phyloP scores from a whole-genome alignment of 2,888 invertebrate species.

The Drosophila yooni region DNA sequence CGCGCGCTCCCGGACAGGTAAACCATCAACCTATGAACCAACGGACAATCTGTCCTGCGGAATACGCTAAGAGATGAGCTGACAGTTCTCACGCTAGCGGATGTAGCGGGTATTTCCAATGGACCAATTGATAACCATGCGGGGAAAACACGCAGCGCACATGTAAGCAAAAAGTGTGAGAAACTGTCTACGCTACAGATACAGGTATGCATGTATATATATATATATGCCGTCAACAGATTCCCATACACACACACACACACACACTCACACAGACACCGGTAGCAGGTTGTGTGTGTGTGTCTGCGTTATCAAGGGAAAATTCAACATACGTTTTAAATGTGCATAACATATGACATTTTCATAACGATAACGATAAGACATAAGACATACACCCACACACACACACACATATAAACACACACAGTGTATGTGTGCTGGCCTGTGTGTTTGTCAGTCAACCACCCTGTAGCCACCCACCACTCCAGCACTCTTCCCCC shows the following conservation, averaged over 20 bases:
- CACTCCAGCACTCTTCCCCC: conserved; percentile 1
- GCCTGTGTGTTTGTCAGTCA: conserved; percentile 24
- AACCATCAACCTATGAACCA: background rate
- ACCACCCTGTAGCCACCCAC: conserved; percentile 10
- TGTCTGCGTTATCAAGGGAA: conserved; percentile 64
- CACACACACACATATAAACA: background rate
- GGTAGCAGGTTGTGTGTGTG: conserved; percentile 18
- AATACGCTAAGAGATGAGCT: conserved; percentile 12
- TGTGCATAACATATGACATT: conserved; percentile 83
- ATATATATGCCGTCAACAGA: background rate
- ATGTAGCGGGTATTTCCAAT: conserved; percentile 67
- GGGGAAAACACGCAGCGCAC: conserved; percentile 64
- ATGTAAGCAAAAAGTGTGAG: conserved; percentile 63
- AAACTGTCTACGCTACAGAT: conserved; percentile 41
- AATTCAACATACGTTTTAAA: conserved; percentile 83
- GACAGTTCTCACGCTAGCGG: conserved; percentile 75
- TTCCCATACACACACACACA: conserved; percentile 58
- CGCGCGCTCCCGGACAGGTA: conserved; percentile 41
- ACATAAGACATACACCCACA: conserved; percentile 18
- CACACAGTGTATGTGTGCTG: conserved; percentile 11
- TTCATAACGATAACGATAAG: conserved; percentile 72
- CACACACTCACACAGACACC: conserved; percentile 32
- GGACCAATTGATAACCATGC: conserved; percentile 69
- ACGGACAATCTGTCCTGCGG: background rate
- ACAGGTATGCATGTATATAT: conserved; percentile 1